Base-by-base conservation (phyloP, 2,797 vertebrate genomes). In the Acanthurus leucopareius region DNA sequence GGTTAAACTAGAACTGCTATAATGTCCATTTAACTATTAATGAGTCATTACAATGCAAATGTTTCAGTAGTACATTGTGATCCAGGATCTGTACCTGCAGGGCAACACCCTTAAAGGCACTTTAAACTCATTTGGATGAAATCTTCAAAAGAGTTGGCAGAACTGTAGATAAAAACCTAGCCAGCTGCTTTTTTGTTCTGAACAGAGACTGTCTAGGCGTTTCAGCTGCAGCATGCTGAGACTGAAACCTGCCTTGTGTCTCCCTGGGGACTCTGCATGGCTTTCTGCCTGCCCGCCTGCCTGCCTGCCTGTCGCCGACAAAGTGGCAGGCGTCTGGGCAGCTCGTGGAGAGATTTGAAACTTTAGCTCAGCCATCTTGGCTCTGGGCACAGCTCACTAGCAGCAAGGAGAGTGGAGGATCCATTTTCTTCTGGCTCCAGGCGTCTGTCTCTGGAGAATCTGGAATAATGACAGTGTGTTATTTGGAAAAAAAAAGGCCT, bases 231-330 rank as follows among this genome's bases (percentile, higher is more conserved):
- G 73, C 47, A 11, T 56, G 72, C 66, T 16, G 32, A 83, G 63
- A 77, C 59, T 72, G 38, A 52, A 66, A 81, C 69, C 61, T 61
- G 72, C 47, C 59, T 58, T 16, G 73, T 44, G 77, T 87, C 61
- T 67, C 69, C 69, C 52, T 49, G 1, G 64, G 83, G 84, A 74
- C 48, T 69, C 60, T 28, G 53, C 48, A 76, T 53, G 78, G 76
- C 73, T 64, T 32, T 62, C 65, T 77, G 88, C 73, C 65, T 77
- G 88, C 73, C 28, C 5, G 28, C 28, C 28, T 32, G 32, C 87
- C 82, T 77, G 89, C 83, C 88, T 77, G 89, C 83, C 88, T 87
- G 89, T 86, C 88, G 91, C 80, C 86, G 69, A 42, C 61, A 25
- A 48, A 85, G 47, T 11, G 42, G 32, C 81, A 73, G 80, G 54